These are phyloP conservation scores for Phataginus tetradactyla DNA, from an alignment of 2,797 vertebrate genomes.

Conservation along the genomic window DNA sequence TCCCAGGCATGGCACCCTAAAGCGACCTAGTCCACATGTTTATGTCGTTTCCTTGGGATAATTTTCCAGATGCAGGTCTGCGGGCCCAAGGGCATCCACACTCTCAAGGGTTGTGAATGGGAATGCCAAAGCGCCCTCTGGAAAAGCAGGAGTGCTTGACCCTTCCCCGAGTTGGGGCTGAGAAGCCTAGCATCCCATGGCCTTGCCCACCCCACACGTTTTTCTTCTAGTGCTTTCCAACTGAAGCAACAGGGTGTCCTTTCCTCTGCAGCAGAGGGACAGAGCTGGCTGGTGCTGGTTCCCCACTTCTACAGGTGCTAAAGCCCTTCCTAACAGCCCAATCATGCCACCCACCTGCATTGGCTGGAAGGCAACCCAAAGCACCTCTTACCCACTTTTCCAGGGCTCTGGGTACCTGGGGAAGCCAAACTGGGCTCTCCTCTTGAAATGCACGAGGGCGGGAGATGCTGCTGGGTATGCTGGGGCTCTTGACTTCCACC, in stretches of 20 bases:
- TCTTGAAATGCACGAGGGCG: neutral
- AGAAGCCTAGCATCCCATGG: rapidly evolving
- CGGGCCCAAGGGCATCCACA: neutral
- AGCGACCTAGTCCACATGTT: neutral
- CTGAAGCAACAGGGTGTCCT: neutral
- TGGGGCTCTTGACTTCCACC: neutral
- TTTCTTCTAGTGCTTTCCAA: neutral
- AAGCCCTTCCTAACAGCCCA: neutral
- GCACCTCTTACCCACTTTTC: neutral
- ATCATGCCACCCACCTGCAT: rapidly evolving
- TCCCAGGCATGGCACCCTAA: neutral
- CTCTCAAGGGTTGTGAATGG: conserved; percentile 13
- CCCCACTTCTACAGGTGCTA: conserved; percentile 26
- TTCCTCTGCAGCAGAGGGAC: neutral
- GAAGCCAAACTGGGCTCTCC: neutral
- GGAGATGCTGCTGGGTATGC: neutral
- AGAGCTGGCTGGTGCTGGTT: neutral
- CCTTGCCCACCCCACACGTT: rapidly evolving
- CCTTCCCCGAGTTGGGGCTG: neutral
- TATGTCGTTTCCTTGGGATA: neutral
- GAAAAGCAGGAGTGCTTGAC: neutral
- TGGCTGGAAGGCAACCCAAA: neutral
- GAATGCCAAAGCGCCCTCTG: conserved; percentile 58
- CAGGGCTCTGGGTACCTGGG: neutral
- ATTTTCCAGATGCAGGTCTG: conserved; percentile 57